These are phyloP conservation scores for Aurelia aurita DNA, from an alignment of 30 jellyfish, hydroid and myxozoan genomes.

Conservation along the genomic window DNA sequence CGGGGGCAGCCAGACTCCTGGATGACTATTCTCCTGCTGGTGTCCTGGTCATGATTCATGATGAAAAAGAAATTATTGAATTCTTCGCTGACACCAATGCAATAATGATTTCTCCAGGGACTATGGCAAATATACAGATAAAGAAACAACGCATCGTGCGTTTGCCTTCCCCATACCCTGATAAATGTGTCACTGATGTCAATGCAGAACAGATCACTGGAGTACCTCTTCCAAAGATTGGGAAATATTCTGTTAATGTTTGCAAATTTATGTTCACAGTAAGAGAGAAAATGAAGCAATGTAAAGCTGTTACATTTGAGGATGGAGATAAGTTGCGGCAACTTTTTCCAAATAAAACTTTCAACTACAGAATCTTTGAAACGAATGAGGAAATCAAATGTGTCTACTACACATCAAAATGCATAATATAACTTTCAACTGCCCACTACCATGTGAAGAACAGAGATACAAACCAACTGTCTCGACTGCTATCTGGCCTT, in stretches of 20 bases:
- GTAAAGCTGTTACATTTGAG: neutral
- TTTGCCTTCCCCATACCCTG: constrained; percentile 1
- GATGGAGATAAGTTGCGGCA: neutral
- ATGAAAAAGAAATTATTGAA: neutral
- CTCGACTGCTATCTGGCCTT: constrained; percentile 39
- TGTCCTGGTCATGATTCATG: neutral
- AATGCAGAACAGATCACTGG: neutral
- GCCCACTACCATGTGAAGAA: constrained; percentile 42
- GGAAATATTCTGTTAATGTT: neutral
- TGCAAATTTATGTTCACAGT: neutral
- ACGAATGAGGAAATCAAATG: neutral
- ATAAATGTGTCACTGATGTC: neutral
- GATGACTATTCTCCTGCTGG: neutral
- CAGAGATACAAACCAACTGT: constrained; percentile 22
- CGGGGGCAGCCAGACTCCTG: too few relatives aligned
- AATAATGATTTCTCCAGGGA: neutral
- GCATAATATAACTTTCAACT: neutral
- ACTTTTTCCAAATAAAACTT: neutral
- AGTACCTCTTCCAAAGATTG: neutral
- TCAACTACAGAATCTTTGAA: neutral
- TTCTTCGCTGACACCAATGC: neutral
- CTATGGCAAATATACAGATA: neutral
- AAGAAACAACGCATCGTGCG: neutral
- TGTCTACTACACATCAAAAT: neutral
- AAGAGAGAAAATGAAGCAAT: neutral